Base-by-base conservation (phyloP, 1,140 invertebrate species). In the Adoxophyes honmai region DNA sequence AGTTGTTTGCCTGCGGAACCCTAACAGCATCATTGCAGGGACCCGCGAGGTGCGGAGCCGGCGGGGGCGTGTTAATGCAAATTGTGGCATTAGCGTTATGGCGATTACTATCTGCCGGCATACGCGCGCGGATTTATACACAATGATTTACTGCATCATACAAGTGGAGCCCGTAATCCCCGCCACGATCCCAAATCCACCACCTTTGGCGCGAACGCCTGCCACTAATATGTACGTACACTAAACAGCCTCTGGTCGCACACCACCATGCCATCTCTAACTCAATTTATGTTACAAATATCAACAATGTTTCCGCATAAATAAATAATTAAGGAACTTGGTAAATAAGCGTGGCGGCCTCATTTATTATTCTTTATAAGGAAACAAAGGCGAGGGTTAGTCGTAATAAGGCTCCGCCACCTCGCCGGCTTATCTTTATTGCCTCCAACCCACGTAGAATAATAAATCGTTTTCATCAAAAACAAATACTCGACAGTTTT, bases 361-460 rank as follows among this genome's bases (percentile, higher is more conserved):
- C 86, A 88, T 88, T 88, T 88, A 88, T 88, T 86, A 88, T 88
- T 88, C 86, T 88, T 88, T 88, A 88, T 88, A 88, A 88, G 86
- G 83, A 88, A 88, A 88, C 86, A 88, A 86, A 86, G 78, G 86
- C 86, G 83, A 86, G 86, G 86, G 86, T 88, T 88, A 88, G 86
- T 80, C 83, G 86, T 88, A 88, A 88, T 88, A 88, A 88, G 86
- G 86, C 86, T 78, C 78, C 82, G 81, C 81, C 86, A 88, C 86
- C 86, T 88, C 83, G 81, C 83, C 75, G 83, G 86, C 83, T 88
- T 88, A 88, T 88, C 86, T 86, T 88, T 88, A 88, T 88, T 88
- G 86, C 86, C 81, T 86, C 83, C 83, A 88, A 86, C 86, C 83
- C 86, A 87, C 83, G 86, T 88, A 88, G 86, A 88, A 88, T 88